Conservation (phyloP, 2,797 vertebrate genomes). For the Pygocentrus nattereri region DNA sequence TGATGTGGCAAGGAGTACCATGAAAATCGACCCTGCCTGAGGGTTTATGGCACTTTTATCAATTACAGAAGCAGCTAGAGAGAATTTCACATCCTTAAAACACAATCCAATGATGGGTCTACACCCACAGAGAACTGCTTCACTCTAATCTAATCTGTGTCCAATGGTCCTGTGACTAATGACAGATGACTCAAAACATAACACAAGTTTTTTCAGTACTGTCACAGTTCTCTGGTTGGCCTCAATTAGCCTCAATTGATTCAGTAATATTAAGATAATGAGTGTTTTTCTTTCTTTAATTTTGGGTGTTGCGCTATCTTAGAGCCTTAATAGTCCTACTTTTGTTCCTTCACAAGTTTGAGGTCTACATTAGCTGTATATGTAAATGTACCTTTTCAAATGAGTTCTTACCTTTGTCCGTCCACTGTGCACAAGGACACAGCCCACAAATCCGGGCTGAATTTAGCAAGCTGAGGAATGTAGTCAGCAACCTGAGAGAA, state of each 20-base stretch:
- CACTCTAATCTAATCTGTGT: neutral
- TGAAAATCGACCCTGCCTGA: neutral
- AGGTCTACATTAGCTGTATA: neutral
- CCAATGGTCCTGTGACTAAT: neutral
- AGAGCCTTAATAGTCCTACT: no score
- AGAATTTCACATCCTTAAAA: neutral
- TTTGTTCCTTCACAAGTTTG: no score
- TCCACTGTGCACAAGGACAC: constrained; percentile 89
- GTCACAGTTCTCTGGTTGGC: neutral
- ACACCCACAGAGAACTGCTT: constrained; percentile 2
- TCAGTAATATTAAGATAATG: no score
- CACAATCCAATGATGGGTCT: neutral
- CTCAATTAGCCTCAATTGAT: no score
- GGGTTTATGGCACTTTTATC: constrained; percentile 38
- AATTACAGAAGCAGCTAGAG: neutral
- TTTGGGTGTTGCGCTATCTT: no score
- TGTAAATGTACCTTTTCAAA: no score
- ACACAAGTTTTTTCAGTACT: constrained; percentile 17
- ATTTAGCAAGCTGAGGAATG: constrained; percentile 90
- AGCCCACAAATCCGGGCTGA: constrained; percentile 89
- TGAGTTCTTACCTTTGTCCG: constrained; percentile 83
- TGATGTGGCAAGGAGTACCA: neutral
- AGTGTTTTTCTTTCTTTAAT: no score
- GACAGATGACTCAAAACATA: neutral
- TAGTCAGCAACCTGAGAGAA: constrained; percentile 86